Evolutionary conservation across 1,140 invertebrate genomes (phyloP), one percentile per base, ranked within the genome.

Genomic region (Drosophila lacertosa): DNA sequence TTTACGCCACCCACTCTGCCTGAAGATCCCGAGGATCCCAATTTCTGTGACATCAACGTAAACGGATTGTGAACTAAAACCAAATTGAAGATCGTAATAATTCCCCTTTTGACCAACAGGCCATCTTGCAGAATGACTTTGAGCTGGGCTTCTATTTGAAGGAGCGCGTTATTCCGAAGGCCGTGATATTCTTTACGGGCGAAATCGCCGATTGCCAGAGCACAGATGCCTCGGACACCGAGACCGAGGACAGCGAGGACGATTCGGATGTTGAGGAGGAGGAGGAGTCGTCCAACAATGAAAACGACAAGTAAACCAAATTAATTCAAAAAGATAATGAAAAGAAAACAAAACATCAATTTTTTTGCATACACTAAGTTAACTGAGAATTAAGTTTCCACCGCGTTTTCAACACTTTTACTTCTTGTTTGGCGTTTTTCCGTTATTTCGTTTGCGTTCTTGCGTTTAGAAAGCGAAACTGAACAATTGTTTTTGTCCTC

Each of bases 131-230:
- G 33, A 95, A 94, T 80, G 97, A 98, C 92, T 98, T 97, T 92
- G 97, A 98, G 92, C 95, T 98, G 89, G 97, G 97, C 26, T 96
- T 98, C 92, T 97, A 97, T 86, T 95, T 98, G 37, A 94, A 96
- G 77, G 97, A 97, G 79, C 93, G 95, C 55, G 94, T 98, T 62
- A 94, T 98, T 58, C 97, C 97, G n/a, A 93, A 95, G 78, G 97
- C 97, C 60, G 94, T 98, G 6, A 92, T 98, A 1, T 98, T 96
- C 88, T 98, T 94, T 80, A 98, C 97, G 71, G 97, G 94, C 3
- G 94, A 95, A 90, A 94, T 92, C 15, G 91, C 94, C 20, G 94
- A 95, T 67, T 94, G 94, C 37, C 84, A 86, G 58, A 89, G 80
- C 66, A 48, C 75, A 2, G 79, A 76, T 26, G 80, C 75, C 0